A percentile compares a stretch with the other conserved stretches of the same genome.
phyloP scores from a whole-genome alignment of 2,888 invertebrate species.

The Latheticus oryzae region DNA sequence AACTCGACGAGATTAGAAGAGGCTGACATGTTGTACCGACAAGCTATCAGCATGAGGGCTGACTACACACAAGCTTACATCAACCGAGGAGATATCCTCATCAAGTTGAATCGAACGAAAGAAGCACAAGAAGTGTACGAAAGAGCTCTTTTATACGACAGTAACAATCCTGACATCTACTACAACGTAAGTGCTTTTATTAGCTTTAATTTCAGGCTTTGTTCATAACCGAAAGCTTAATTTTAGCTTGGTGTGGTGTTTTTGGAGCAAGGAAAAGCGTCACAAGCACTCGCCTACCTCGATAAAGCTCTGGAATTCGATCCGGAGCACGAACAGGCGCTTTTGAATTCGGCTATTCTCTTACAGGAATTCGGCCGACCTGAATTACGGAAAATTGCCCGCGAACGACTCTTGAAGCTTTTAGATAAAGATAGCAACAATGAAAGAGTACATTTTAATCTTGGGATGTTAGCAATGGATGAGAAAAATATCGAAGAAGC shows the following conservation, averaged over 20 bases:
- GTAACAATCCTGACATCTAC: constrained; percentile 93
- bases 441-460: constrained; percentile 93
- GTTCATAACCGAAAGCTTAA: constrained; percentile 20
- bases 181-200: constrained; percentile 83
- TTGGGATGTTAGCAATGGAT: constrained; percentile 98
- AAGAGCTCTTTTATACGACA: constrained; percentile 91
- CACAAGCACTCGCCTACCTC: constrained; percentile 90
- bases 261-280: constrained; percentile 90
- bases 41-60: constrained; percentile 96
- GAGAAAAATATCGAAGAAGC: constrained; percentile 89
- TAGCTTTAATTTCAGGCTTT: not conserved
- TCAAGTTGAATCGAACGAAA: constrained; percentile 92
- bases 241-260: constrained; percentile 92
- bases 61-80: constrained; percentile 97
- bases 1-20: constrained; percentile 92
- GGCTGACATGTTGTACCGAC: constrained; percentile 92
- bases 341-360: constrained; percentile 94
- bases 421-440: constrained; percentile 82
- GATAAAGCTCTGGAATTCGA: constrained; percentile 93
- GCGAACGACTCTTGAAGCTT: constrained; percentile 84
- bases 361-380: constrained; percentile 89
- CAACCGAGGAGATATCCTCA: constrained; percentile 94
- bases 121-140: constrained; percentile 97
- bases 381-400: constrained; percentile 81
- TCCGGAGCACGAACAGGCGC: constrained; percentile 94